Percentiles rank a stretch among this genome's conserved stretches.
phyloP scores from a whole-genome alignment of 1,140 invertebrate species.

The Drosophila pseudoananassae region DNA sequence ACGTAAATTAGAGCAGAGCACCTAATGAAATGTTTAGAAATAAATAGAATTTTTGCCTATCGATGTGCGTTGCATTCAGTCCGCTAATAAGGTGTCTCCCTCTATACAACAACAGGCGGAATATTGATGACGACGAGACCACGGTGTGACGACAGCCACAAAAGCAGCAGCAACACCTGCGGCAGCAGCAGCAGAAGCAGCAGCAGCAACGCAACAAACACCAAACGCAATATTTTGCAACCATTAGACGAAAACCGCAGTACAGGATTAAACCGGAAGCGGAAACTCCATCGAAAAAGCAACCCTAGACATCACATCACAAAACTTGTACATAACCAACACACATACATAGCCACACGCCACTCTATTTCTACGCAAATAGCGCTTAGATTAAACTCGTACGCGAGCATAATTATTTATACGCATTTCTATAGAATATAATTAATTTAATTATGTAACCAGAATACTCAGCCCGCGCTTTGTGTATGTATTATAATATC shows the following conservation, averaged over 20 bases:
- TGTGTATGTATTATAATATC: slow-evolving; percentile 42
- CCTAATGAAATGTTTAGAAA: not conserved
- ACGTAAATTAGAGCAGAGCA: slow-evolving; percentile 37
- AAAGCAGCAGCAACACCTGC: slow-evolving; percentile 21
- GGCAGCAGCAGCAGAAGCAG: slow-evolving; percentile 21
- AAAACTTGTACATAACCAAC: slow-evolving; percentile 35
- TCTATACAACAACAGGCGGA: slow-evolving; percentile 66
- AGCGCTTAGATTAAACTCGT: slow-evolving; percentile 16
- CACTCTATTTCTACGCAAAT: slow-evolving; percentile 35
- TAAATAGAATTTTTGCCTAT: slow-evolving; percentile 5
- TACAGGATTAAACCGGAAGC: slow-evolving; percentile 54
- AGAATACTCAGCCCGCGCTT: slow-evolving; percentile 24
- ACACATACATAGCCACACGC: slow-evolving; percentile 27
- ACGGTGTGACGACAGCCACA: slow-evolving; percentile 73
- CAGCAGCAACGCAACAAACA: slow-evolving; percentile 43
- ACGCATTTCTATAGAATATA: slow-evolving; percentile 50
- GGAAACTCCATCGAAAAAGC: slow-evolving; percentile 21
- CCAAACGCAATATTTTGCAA: slow-evolving; percentile 62
- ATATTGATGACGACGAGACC: slow-evolving; percentile 84
- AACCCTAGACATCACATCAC: slow-evolving; percentile 12
- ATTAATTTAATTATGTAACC: slow-evolving; percentile 41
- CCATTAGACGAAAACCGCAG: slow-evolving; percentile 69
- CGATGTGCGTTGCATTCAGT: not conserved
- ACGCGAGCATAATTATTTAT: slow-evolving; percentile 35
- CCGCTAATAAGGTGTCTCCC: slow-evolving; percentile 7